phyloP scores from a whole-genome alignment of 2,888 invertebrate genomes.

The Eupeodes luniger region DNA sequence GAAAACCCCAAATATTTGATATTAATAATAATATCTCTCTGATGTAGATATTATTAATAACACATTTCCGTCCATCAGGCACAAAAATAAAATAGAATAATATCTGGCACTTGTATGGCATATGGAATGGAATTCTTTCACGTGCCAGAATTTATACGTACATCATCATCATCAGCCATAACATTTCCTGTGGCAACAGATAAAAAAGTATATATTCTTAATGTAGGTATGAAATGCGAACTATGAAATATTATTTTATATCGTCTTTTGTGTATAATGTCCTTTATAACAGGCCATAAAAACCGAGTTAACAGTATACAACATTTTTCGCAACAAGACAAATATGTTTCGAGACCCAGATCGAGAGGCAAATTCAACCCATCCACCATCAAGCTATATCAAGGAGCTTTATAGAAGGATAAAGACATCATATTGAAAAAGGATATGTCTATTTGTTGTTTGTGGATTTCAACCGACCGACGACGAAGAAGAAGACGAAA shows the following conservation, averaged over 20 bases:
- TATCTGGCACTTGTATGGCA: constrained; percentile 10
- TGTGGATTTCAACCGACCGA: constrained; percentile 1
- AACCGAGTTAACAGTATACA: constrained; percentile 63
- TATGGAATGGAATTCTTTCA: constrained; percentile 62
- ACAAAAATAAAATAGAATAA: constrained; percentile 1
- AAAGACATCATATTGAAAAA: constrained; percentile 23
- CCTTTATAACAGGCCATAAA: constrained; percentile 41
- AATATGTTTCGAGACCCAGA: constrained; percentile 4
- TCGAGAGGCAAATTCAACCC: neutral
- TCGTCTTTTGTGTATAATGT: constrained; percentile 31
- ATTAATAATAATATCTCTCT: constrained; percentile 70
- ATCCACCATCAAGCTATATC: neutral
- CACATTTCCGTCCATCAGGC: constrained; percentile 48
- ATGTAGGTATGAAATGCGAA: constrained; percentile 25
- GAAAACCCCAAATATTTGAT: constrained; percentile 59
- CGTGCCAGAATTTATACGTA: constrained; percentile 36
- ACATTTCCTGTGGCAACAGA: constrained; percentile 35
- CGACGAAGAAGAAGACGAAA: neutral
- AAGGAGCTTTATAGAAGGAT: neutral
- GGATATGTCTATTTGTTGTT: constrained; percentile 15
- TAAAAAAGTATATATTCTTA: constrained; percentile 61
- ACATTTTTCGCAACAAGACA: constrained; percentile 72
- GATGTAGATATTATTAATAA: constrained; percentile 62
- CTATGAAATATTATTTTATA: constrained; percentile 44
- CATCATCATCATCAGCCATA: neutral